Evolutionary conservation across 1,140 invertebrate species (phyloP).

Genomic region (Drosophila repletoides): DNA sequence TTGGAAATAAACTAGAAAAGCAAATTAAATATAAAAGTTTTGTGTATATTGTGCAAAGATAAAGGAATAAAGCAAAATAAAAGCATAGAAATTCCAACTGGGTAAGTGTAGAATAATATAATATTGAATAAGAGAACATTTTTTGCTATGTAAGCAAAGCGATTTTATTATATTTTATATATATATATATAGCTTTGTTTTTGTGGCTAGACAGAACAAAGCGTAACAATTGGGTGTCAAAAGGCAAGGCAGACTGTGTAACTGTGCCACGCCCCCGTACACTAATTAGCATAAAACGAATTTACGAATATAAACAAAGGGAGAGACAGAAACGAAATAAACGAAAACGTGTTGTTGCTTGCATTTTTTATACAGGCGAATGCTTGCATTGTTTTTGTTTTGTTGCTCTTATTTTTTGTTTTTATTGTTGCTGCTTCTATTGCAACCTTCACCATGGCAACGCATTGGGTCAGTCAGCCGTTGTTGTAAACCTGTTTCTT

Average conservation of each 20-base stretch:
- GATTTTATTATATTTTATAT: not conserved
- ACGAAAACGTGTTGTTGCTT: slow-evolving; percentile 51
- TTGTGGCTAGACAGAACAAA: slow-evolving; percentile 53
- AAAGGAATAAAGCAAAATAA: slow-evolving; percentile 1
- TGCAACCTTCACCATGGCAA: slow-evolving; percentile 74
- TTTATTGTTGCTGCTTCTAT: slow-evolving; percentile 24
- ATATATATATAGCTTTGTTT: slow-evolving; percentile 47
- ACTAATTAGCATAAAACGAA: slow-evolving; percentile 62
- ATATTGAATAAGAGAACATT: not conserved
- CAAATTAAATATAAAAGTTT: not conserved
- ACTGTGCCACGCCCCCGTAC: slow-evolving; percentile 42
- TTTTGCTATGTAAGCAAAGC: slow-evolving; percentile 23
- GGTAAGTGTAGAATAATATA: slow-evolving; percentile 41
- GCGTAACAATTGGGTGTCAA: slow-evolving; percentile 48
- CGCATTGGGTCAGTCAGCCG: slow-evolving; percentile 66
- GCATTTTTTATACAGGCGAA: slow-evolving; percentile 38
- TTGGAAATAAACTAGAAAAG: slow-evolving; percentile 26
- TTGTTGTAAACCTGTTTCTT: slow-evolving; percentile 68
- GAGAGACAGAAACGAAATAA: slow-evolving; percentile 33
- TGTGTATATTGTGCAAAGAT: slow-evolving; percentile 2
- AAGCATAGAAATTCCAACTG: not conserved
- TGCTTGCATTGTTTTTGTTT: slow-evolving; percentile 25
- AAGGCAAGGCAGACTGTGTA: slow-evolving; percentile 28
- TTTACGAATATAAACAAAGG: slow-evolving; percentile 17
- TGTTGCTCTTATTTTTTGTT: not conserved